A percentile compares a stretch with the other conserved stretches of the same genome.
Conservation (phyloP, 2,888 invertebrate genomes). For the Pegoplata infirma region DNA sequence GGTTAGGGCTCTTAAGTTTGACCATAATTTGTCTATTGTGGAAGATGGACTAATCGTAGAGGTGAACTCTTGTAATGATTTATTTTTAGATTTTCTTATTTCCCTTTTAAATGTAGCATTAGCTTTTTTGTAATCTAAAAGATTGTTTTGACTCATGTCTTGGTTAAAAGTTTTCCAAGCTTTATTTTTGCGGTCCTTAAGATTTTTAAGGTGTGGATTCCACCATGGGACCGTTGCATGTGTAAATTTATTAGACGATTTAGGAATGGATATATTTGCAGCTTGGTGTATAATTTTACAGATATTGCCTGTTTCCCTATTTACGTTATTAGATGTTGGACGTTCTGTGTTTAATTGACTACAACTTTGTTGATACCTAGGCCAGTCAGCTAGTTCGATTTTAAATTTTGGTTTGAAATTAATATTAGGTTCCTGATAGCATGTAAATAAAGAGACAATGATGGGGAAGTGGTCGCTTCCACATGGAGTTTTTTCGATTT, state of each 20-base stretch:
- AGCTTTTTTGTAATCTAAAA: conserved; percentile 37
- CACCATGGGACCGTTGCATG: conserved; percentile 30
- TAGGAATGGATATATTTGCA: conserved; percentile 6
- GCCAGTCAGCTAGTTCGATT: conserved; percentile 12
- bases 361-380: too few species aligned
- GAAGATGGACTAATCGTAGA: too few species aligned
- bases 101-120: conserved; percentile 34
- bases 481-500: conserved; percentile 12
- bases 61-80: background rate
- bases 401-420: background rate
- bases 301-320: too few species aligned
- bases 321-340: too few species aligned
- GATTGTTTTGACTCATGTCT: conserved; percentile 25
- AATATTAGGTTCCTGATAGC: background rate
- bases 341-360: too few species aligned
- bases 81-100: conserved; percentile 37
- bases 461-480: conserved; percentile 52
- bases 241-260: background rate
- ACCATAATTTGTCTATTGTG: background rate
- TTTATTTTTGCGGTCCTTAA: conserved; percentile 34
- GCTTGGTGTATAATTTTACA: too few species aligned
- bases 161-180: conserved; percentile 27
- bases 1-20: conserved; percentile 29
- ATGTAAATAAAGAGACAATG: background rate
- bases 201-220: conserved; percentile 12